Evolutionary conservation across 2,888 invertebrate genomes (phyloP), one percentile per base, ranked within the genome.

Genomic region (Xestia c-nigrum): DNA sequence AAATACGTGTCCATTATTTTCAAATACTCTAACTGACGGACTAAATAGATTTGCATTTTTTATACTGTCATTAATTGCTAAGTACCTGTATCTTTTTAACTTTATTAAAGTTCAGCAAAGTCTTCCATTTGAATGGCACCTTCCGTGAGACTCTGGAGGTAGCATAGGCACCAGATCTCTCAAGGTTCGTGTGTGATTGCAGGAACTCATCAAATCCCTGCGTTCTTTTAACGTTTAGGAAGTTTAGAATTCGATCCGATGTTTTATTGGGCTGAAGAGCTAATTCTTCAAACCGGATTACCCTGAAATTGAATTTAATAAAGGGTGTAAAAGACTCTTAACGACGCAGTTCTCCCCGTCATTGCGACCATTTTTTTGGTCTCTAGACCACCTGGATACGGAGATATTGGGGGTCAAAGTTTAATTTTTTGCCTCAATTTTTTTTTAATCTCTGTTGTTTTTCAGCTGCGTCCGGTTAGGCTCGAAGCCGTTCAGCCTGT

Each of bases 91-190:
- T 97, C 74, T 96, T 94, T 63, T 97, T 97, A 71, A 99, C 98
- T 93, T 98, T 98, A 67, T 97, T 97, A 88, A 97, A 97, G 86
- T 97, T 97, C 78, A 99, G 96, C 91, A 98, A 98, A 84, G 97
- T 97, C 88, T 97, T 97, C 99, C 99, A 99, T 93, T 98, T 98
- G 93, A 98, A 98, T 81, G 99, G 98, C 81, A 98, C 98, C 74
- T 97, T 98, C 90, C 98, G 98, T 9, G 99, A 95, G 92, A 99
- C 98, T 76, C 98, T 97, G 94, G 98, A 98, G 55, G 99, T 99
- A 90, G 98, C 98, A 85, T 98, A 98, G 57, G 98, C 98, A 24
- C 98, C 98, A 9, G 98, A 98, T n/a, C 97, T 97, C 90, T 98
- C 98, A 69, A 97, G 96, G 91, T 98, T 98, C 24, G 99, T 99